Evolutionary conservation across 2,113 vertebrate species (phyloP), one percentile per base, ranked within the genome.

Genomic region (Eulemur rufifrons): DNA sequence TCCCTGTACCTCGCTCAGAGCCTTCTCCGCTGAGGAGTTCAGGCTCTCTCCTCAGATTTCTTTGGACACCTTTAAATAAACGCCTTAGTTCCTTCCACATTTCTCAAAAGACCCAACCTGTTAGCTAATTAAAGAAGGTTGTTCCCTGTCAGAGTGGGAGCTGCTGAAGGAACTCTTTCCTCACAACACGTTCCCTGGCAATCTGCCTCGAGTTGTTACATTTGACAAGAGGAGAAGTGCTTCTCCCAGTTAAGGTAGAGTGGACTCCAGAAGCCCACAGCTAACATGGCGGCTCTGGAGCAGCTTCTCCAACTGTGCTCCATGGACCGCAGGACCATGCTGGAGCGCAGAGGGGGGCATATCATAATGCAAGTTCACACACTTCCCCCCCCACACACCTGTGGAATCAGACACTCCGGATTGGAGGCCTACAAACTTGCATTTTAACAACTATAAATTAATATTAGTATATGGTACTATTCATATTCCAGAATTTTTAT

Each of bases 401-500:
- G 3, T 4, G 8, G 32, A 63, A 45, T 20, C 37, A 34, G 32
- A 74, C 21, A 3, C 47, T 56, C 71, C 56, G 10, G 8, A 47
- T 5, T 42, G 29, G 14, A 84, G 17, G 34, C 29, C 64, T 61
- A 52, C 6, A 5, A 63, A 73, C 34, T 27, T 50, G 14, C 29
- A 21, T 39, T 88, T 89, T 69, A 93, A 85, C 45, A 54, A 39
- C 39, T 10, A 13, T 15, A 69, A 27, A 73, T 59, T 59, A 83
- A 37, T 1, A n/a, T 45, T 71, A 21, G 37, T 37, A 34, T 25
- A 29, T 32, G 25, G 15, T 61, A 78, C 63, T 45, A n/a, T 52
- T 74, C 74, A 56, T 32, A 87, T 8, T 63, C 9, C n/a, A 89
- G 74, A 91, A 94, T 83, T 78, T 86, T 37, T 80, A 52, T 64